phyloP scores from a whole-genome alignment of 2,797 vertebrate species.

The Cynodonichthys magdalenae region DNA sequence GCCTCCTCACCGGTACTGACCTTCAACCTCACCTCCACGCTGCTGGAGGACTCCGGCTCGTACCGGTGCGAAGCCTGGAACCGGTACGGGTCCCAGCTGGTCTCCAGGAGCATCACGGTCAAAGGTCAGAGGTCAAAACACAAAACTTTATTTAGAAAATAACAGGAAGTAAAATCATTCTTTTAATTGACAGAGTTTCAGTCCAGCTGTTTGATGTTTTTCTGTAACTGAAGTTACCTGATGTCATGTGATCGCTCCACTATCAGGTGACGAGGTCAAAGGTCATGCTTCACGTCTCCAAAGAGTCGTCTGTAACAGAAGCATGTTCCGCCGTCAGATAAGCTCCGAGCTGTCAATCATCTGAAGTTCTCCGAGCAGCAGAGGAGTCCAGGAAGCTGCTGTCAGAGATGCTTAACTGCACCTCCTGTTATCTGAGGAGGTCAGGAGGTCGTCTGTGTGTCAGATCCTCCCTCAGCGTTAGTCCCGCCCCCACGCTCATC shows the following conservation, averaged over 20 bases:
- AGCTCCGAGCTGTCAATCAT: background rate
- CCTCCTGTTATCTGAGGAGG: background rate
- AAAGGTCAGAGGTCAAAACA: conserved; percentile 61
- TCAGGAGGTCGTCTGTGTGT: background rate
- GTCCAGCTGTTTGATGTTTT: no score
- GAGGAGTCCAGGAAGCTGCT: background rate
- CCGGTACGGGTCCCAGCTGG: conserved; percentile 71
- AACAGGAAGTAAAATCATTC: no score
- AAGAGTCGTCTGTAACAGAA: no score
- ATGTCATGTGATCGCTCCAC: background rate
- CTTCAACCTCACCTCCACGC: conserved; percentile 73
- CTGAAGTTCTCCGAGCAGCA: background rate
- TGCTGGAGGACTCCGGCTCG: conserved; percentile 75
- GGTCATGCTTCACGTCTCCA: conserved; percentile 8
- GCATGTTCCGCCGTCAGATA: background rate
- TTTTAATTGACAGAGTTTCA: no score
- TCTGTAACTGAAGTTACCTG: no score
- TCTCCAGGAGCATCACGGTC: conserved; percentile 73
- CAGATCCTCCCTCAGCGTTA: no score
- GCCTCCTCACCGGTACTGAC: conserved; percentile 62
- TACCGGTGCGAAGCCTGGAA: conserved; percentile 87
- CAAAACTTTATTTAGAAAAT: no score
- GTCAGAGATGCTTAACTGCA: background rate
- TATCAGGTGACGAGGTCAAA: conserved; percentile 27
- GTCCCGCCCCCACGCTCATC: no score